phyloP scores from a whole-genome alignment of 2,797 vertebrate species.

The Neosilurus hyrtlii region DNA sequence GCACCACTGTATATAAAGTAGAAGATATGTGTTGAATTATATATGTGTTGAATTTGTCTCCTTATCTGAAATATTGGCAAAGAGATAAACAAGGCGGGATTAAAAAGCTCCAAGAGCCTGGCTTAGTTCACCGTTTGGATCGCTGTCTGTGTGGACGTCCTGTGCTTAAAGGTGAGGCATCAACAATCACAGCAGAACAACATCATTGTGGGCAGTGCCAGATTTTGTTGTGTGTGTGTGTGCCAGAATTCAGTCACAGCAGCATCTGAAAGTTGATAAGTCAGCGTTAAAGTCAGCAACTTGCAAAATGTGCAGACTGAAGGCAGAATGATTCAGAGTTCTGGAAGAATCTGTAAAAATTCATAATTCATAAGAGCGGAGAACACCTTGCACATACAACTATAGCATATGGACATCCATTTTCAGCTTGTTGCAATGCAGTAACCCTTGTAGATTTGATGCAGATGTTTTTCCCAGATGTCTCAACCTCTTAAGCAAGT shows the following conservation, averaged over 20 bases:
- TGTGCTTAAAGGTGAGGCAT: neutral
- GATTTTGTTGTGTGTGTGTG: neutral
- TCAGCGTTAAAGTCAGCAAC: too few species aligned
- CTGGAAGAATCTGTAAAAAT: too few species aligned
- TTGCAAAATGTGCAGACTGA: too few species aligned
- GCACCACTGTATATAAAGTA: too few species aligned
- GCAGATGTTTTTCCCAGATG: neutral
- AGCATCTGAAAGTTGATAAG: neutral
- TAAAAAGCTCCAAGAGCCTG: neutral
- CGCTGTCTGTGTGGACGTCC: neutral
- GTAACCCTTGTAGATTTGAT: neutral
- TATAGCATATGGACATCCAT: neutral
- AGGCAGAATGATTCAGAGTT: too few species aligned
- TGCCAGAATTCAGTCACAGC: neutral
- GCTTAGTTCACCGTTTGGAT: neutral
- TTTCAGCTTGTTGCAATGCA: neutral
- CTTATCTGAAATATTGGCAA: neutral
- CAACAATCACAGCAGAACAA: neutral
- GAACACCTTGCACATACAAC: too few species aligned
- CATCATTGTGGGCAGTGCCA: neutral
- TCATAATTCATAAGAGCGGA: too few species aligned
- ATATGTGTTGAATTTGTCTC: neutral
- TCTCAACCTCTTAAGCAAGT: neutral
- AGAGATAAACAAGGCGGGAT: neutral
- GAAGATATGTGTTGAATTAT: too few species aligned